Percentiles rank a stretch among this genome's conserved stretches.
These are phyloP conservation scores for Enteromius afrohamiltoni DNA, from an alignment of 2,797 vertebrate species.

Conservation along the genomic window DNA sequence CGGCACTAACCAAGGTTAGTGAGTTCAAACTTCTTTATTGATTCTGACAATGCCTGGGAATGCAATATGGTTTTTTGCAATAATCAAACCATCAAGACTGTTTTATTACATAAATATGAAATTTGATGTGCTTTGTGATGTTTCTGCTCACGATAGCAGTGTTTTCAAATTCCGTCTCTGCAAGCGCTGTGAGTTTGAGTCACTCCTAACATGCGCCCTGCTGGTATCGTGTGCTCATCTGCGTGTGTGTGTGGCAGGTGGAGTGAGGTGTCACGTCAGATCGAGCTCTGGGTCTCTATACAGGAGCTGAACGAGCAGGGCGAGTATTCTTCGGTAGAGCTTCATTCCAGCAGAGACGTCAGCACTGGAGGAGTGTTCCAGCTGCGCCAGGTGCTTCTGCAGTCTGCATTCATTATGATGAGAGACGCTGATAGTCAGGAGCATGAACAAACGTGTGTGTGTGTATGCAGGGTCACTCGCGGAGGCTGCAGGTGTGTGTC, in stretches of 20 bases:
- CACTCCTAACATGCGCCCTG: too few relatives aligned
- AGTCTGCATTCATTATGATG: neutral
- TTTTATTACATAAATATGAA: too few relatives aligned
- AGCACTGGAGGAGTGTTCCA: conserved; percentile 96
- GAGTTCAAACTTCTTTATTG: too few relatives aligned
- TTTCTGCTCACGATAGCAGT: too few relatives aligned
- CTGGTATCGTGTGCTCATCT: neutral
- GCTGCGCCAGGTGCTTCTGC: conserved; percentile 86
- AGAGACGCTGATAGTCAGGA: neutral
- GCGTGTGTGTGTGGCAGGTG: conserved; percentile 77
- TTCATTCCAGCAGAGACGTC: conserved; percentile 90
- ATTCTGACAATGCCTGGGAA: too few relatives aligned
- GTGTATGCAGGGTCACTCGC: conserved; percentile 88
- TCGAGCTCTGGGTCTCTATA: conserved; percentile 94
- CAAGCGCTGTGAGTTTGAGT: too few relatives aligned
- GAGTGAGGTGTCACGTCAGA: conserved; percentile 94
- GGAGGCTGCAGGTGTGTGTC: conserved; percentile 91
- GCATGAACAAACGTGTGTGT: conserved; percentile 31
- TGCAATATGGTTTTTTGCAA: too few relatives aligned
- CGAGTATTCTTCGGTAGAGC: conserved; percentile 91
- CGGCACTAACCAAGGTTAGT: too few relatives aligned
- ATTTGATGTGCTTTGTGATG: too few relatives aligned
- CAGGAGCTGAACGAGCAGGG: conserved; percentile 95
- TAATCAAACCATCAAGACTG: too few relatives aligned
- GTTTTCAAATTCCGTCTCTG: too few relatives aligned